Evolutionary conservation across 1,140 invertebrate species (phyloP), one percentile per base, ranked within the genome.

Genomic region (Drosophila teissieri): DNA sequence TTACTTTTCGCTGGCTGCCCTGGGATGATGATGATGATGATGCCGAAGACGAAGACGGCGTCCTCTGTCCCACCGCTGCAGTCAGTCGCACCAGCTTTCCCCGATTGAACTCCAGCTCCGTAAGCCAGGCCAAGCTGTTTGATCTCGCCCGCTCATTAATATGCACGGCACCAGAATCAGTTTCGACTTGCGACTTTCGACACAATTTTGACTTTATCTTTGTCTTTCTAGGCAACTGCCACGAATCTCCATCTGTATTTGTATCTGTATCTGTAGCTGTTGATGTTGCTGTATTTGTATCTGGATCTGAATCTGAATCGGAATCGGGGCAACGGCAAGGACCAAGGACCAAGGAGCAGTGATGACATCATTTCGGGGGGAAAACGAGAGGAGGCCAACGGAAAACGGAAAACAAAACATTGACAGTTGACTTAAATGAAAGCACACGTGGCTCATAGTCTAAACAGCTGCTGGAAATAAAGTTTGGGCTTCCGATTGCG

Each of bases 131-230:
- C 48, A 51, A 51, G 55, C 48, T 70, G 73, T 88, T 88, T 86
- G 75, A 85, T 73, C 78, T 88, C 44, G 46, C 45, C n/a, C 48
- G 45, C 78, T 88, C 84, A 88, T 88, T 88, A 88, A 88, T 88
- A 88, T 88, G 84, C 84, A 68, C 49, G 77, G 37, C 84, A 78
- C 44, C 77, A 63, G 78, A 89, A 86, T 79, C 84, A 73, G 84
- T 80, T 89, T 84, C 52, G 80, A 80, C 76, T 84, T 84, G 83
- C 67, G 74, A 80, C 76, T 84, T 84, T 89, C 68, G 75, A 80
- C 83, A 86, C 85, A 80, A 88, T 88, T 89, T 88, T 72, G 80
- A 72, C 55, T 88, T 74, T 89, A 80, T 80, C 75, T 82, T 40
- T 44, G 60, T 45, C 42, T 22, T 22, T 48, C 40, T 51, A 60